Evolutionary conservation across 2,113 vertebrate genomes (phyloP), one percentile per base, ranked within the genome.

Genomic region (Herpetotheres cachinnans): DNA sequence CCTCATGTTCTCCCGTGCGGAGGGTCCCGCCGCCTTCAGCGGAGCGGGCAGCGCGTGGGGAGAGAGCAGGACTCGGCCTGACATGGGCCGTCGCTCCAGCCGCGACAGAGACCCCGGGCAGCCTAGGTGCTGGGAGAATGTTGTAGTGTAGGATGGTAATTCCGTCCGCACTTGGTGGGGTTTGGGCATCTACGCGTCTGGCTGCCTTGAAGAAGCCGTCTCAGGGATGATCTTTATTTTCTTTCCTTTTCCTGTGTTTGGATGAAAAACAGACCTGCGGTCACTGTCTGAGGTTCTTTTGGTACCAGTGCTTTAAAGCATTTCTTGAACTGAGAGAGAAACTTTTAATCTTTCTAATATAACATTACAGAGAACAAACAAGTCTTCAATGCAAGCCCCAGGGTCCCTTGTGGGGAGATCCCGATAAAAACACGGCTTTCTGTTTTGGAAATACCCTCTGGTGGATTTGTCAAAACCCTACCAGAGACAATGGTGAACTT

Each of bases 401-500:
- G 87, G 71, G 94, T 95, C 82, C 92, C 92, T 93, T 95, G 77
- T 86, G 93, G 93, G 89, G 95, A 93, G 66, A 97, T 93, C 91
- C 91, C 0, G 91, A 95, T 97, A 97, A 95, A 97, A 97, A 85
- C 88, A 91, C 3, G 3, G 86, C 70, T 94, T 93, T 93, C 91
- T 97, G 96, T 97, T 97, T 97, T 96, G 96, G 96, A 97, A 97
- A 97, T 97, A 95, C 93, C 95, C 96, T 96, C 89, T 97, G 91
- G 97, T 97, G 74, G 58, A 91, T 93, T 92, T 95, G 95, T 97
- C 78, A 90, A 65, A 96, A 65, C 78, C 86, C 89, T 94, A 54
- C 40, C 73, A 95, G 78, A 97, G 86, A 95, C 94, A 97, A 80
- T 94, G 78, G 58, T 94, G 62, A 91, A 95, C 83, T 97, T 96